phyloP scores from a whole-genome alignment of 2,113 vertebrate genomes.

The Semicossyphus pulcher region DNA sequence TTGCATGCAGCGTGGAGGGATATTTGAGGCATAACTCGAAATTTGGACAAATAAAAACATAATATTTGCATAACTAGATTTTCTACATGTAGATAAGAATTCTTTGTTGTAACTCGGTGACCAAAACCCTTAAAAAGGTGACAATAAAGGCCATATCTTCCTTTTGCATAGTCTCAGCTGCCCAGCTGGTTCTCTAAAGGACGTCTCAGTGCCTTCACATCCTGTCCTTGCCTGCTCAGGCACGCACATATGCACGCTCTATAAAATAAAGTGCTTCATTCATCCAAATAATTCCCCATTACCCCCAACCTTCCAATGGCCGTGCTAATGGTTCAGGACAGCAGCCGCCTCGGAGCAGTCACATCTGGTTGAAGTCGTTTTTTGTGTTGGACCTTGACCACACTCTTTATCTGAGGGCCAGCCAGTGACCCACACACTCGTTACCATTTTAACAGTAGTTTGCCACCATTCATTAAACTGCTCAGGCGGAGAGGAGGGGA shows the following conservation, averaged over 20 bases:
- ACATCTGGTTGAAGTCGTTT: slow-evolving; percentile 51
- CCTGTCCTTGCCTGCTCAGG: background rate
- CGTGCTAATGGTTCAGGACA: slow-evolving; percentile 38
- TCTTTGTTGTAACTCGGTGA: background rate
- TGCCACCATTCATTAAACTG: slow-evolving; percentile 67
- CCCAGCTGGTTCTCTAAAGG: background rate
- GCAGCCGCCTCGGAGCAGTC: slow-evolving; percentile 21
- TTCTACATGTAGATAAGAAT: too few relatives aligned
- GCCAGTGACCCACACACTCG: slow-evolving; percentile 44
- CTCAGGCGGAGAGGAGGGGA: slow-evolving; percentile 40
- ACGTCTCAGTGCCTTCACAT: background rate
- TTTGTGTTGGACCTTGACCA: slow-evolving; percentile 35
- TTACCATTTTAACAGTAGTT: slow-evolving; percentile 64
- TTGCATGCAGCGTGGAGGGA: too few relatives aligned
- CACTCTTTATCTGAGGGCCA: slow-evolving; percentile 47
- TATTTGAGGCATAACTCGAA: too few relatives aligned
- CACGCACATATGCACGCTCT: background rate
- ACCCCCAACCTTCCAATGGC: slow-evolving; percentile 29
- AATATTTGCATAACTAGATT: too few relatives aligned
- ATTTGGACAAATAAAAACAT: too few relatives aligned
- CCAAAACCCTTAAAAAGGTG: background rate
- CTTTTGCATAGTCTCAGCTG: background rate
- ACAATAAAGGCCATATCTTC: background rate
- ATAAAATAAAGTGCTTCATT: slow-evolving; percentile 46
- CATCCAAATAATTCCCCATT: slow-evolving; percentile 44